Percentiles rank a stretch among this genome's conserved stretches.
Conservation (phyloP, 1,140 invertebrate species). For the Dufourea novaeangliae region DNA sequence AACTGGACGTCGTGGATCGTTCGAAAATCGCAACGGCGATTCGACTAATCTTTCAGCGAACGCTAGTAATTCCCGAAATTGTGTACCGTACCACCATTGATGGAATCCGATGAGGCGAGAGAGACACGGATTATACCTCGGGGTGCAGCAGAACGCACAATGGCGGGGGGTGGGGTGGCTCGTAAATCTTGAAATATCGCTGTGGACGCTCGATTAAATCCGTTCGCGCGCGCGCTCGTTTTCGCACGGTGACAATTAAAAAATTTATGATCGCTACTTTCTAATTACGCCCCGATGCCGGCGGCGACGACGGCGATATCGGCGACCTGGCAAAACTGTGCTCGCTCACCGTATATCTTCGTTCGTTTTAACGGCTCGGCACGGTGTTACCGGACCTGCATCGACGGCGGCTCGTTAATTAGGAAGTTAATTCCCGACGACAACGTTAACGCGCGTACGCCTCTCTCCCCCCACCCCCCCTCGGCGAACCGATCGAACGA, state of each 20-base stretch:
- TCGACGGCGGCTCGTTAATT: conserved; percentile 48
- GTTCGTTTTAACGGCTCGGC: conserved; percentile 9
- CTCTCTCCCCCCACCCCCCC: conserved; percentile 11
- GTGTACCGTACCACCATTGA: background rate
- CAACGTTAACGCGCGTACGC: conserved; percentile 23
- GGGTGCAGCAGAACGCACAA: conserved; percentile 11
- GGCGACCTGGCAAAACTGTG: background rate
- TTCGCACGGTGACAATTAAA: conserved; percentile 21
- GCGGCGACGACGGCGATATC: background rate
- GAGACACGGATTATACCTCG: no score
- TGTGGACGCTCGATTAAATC: conserved; percentile 53
- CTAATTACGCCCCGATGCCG: conserved; percentile 24
- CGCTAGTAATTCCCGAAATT: conserved; percentile 20
- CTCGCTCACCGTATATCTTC: conserved; percentile 18
- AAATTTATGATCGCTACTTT: conserved; percentile 47
- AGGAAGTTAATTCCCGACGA: conserved; percentile 45
- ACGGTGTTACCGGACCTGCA: conserved; percentile 1
- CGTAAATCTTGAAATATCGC: conserved; percentile 40
- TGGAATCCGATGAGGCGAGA: no score
- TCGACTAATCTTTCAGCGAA: background rate
- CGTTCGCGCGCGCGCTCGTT: conserved; percentile 22
- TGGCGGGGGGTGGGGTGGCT: no score
- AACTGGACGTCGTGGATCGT: no score
- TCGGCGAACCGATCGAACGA: background rate
- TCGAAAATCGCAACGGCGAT: no score